Percentiles rank a stretch among this genome's conserved stretches.
Evolutionary conservation across 2,797 vertebrate species (phyloP).

Genomic region (Coregonus suidteri): DNA sequence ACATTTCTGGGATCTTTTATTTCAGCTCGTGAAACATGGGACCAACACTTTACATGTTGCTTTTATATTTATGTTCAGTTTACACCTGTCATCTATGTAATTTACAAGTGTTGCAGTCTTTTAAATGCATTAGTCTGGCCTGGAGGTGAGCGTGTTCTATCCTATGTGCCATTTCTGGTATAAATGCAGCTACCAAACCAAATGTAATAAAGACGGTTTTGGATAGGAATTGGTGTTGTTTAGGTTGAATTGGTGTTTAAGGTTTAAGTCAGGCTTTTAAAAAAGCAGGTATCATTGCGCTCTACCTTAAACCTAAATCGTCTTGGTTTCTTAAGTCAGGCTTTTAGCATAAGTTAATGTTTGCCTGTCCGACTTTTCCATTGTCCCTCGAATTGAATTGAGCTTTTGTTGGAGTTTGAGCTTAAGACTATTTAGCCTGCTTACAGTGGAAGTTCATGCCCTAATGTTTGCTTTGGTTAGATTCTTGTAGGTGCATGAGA

Average conservation of each 20-base stretch:
- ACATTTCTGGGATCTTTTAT: too few relatives aligned
- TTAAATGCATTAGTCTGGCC: background rate
- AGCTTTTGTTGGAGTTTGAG: conserved; percentile 54
- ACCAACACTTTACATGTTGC: too few relatives aligned
- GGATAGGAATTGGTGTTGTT: background rate
- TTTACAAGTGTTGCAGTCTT: background rate
- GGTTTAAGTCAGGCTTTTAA: conserved; percentile 17
- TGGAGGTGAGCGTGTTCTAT: background rate
- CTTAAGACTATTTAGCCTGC: conserved; percentile 54
- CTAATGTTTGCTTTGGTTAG: conserved; percentile 50
- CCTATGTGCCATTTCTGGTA: background rate
- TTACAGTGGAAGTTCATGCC: conserved; percentile 43
- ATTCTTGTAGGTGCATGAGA: background rate
- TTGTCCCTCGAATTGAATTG: conserved; percentile 64
- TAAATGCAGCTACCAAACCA: background rate
- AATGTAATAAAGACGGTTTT: background rate
- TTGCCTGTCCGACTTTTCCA: conserved; percentile 57
- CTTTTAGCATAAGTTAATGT: conserved; percentile 1
- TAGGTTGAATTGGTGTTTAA: background rate
- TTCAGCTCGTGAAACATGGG: too few relatives aligned
- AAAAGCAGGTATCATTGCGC: background rate
- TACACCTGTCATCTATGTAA: background rate
- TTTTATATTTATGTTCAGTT: too few relatives aligned
- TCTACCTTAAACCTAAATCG: background rate
- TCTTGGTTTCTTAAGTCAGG: background rate